Conservation (phyloP, 2,888 invertebrate genomes). For the Gerris lacustris region DNA sequence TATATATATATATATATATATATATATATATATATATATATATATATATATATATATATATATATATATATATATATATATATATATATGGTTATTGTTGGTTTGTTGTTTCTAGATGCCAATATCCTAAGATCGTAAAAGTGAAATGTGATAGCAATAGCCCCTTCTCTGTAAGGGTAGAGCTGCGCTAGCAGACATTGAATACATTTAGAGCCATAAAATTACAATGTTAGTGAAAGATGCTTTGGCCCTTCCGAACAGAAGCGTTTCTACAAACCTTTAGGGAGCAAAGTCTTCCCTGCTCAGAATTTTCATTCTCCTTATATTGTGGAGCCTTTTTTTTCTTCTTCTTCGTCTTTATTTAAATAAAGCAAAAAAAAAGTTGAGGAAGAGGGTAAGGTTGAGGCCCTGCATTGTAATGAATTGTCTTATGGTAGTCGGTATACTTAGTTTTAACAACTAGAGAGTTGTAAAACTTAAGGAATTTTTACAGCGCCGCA, state of each 20-base stretch:
- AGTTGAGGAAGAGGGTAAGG: background rate
- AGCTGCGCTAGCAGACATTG: background rate
- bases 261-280: too few relatives aligned
- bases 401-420: background rate
- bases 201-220: conserved; percentile 3
- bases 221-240: background rate
- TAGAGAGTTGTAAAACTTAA: background rate
- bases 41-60: too few relatives aligned
- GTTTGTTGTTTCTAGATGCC: too few relatives aligned
- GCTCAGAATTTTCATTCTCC: background rate
- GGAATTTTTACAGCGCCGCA: background rate
- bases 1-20: too few relatives aligned
- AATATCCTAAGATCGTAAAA: background rate
- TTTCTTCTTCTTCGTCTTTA: background rate
- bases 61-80: too few relatives aligned
- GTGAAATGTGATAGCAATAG: conserved; percentile 3
- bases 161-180: background rate
- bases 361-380: conserved; percentile 1
- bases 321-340: background rate
- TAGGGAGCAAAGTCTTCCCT: background rate
- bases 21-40: too few relatives aligned
- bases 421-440: background rate
- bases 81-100: too few relatives aligned
- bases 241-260: background rate
- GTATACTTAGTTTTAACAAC: too few relatives aligned